Percentiles rank a stretch among this genome's conserved stretches.
These are phyloP conservation scores for Eulithis testata DNA, from an alignment of 2,888 invertebrate species.

Conservation along the genomic window DNA sequence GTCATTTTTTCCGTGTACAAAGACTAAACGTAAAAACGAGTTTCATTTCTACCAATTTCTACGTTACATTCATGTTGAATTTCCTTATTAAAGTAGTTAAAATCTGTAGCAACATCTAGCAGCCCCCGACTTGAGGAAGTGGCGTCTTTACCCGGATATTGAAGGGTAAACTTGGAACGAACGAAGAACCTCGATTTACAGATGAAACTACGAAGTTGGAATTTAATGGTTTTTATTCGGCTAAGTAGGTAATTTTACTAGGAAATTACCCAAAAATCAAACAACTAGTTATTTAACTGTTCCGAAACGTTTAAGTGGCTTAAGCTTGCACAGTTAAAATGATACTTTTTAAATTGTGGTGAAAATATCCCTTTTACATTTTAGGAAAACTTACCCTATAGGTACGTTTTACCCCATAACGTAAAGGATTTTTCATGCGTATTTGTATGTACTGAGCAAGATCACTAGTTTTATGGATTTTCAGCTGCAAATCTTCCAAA, in stretches of 20 bases:
- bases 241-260: not conserved
- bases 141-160: conserved; percentile 53
- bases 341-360: too few species aligned
- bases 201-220: conserved; percentile 6
- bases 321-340: too few species aligned
- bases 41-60: not conserved
- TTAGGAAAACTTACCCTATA: too few species aligned
- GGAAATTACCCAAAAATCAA: too few species aligned
- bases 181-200: conserved; percentile 16
- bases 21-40: not conserved
- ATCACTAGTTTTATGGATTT: not conserved
- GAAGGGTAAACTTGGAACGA: conserved; percentile 47
- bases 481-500: not conserved
- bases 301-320: too few species aligned
- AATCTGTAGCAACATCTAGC: conserved; percentile 27
- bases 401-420: too few species aligned
- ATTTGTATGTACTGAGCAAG: too few species aligned
- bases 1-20: too few species aligned
- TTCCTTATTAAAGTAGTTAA: conserved; percentile 31
- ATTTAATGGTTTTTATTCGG: not conserved
- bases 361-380: too few species aligned
- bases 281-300: too few species aligned
- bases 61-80: conserved; percentile 13
- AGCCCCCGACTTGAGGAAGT: conserved; percentile 36
- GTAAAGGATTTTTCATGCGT: too few species aligned